These are phyloP conservation scores for Tetanocera ferruginea DNA, from an alignment of 2,888 invertebrate species.

Conservation along the genomic window DNA sequence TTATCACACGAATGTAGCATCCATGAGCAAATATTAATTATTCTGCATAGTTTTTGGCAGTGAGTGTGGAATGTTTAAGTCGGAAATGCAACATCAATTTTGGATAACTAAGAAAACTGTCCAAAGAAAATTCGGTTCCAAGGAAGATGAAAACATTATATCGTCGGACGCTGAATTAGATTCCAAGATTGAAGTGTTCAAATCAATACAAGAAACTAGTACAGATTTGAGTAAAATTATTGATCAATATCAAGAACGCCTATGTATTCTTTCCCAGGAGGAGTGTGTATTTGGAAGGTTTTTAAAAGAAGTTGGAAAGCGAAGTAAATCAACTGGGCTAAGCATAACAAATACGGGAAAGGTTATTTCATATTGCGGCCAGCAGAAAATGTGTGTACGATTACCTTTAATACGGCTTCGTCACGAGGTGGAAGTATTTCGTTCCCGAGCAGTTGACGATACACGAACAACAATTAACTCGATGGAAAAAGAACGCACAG, in stretches of 20 bases:
- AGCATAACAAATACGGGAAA: conserved; percentile 88
- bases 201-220: conserved; percentile 92
- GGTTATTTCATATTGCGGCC: conserved; percentile 89
- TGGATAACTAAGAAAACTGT: conserved; percentile 99
- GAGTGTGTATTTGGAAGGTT: conserved; percentile 96
- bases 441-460: conserved; percentile 84
- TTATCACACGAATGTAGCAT: too few species aligned
- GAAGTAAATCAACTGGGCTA: conserved; percentile 87
- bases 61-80: conserved; percentile 56
- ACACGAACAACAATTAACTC: conserved; percentile 80
- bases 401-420: conserved; percentile 89
- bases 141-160: conserved; percentile 97
- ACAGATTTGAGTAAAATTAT: conserved; percentile 87
- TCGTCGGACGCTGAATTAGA: conserved; percentile 97
- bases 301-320: conserved; percentile 92
- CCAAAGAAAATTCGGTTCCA: conserved; percentile 91
- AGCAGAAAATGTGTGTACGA: conserved; percentile 89
- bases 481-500: conserved; percentile 96
- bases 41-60: conserved; percentile 24
- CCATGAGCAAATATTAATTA: too few species aligned
- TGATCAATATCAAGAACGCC: conserved; percentile 92
- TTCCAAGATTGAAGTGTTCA: conserved; percentile 85
- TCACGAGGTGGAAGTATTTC: conserved; percentile 97
- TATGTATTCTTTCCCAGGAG: conserved; percentile 94
- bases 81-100: conserved; percentile 92